Evolutionary conservation across 2,797 vertebrate genomes (phyloP), one percentile per base, ranked within the genome.

Genomic region (Sebastes nivosus): DNA sequence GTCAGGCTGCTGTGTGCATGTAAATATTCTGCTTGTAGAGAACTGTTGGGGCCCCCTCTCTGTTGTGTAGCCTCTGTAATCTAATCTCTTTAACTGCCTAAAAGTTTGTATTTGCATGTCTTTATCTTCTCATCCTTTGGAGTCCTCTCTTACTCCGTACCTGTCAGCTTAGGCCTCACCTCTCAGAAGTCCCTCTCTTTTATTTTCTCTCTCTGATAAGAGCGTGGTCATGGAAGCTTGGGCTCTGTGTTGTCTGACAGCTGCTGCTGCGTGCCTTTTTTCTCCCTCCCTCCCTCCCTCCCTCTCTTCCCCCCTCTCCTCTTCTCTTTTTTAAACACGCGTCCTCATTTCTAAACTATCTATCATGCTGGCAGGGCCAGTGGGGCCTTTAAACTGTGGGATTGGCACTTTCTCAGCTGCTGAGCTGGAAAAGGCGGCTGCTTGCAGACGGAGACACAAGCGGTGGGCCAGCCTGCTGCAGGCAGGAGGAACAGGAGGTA

Each of bases 331-430:
- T 95, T 94, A 94, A 96, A 96, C 95, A 94, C 91, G 92, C 93
- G 92, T 96, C 95, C 95, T 97, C 95, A 95, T 97, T 92, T 94
- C 96, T 96, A 97, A 97, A 95, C 91, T 95, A 98, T 98, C 95
- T 96, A 97, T 98, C 97, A 97, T 95, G 94, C 88, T 94, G 94
- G 91, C 87, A 89, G 95, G 94, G 88, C 95, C 95, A 95, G 91
- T 94, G 96, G 95, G 94, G 94, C 93, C 91, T 94, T 95, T 94
- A 96, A 97, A 96, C 95, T 96, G 97, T 97, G 93, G 90, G 96
- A 96, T 96, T 96, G 96, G 97, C 96, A 97, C 96, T 98, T 97
- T 96, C 95, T 96, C 95, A 96, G 93, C 94, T 96, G 95, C 93
- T 98, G 97, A 97, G 96, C 96, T 96, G 96, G 97, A 97, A 96